A percentile compares a stretch with the other conserved stretches of the same genome.
phyloP scores from a whole-genome alignment of 2,113 vertebrate genomes.

The Misgurnus anguillicaudatus region DNA sequence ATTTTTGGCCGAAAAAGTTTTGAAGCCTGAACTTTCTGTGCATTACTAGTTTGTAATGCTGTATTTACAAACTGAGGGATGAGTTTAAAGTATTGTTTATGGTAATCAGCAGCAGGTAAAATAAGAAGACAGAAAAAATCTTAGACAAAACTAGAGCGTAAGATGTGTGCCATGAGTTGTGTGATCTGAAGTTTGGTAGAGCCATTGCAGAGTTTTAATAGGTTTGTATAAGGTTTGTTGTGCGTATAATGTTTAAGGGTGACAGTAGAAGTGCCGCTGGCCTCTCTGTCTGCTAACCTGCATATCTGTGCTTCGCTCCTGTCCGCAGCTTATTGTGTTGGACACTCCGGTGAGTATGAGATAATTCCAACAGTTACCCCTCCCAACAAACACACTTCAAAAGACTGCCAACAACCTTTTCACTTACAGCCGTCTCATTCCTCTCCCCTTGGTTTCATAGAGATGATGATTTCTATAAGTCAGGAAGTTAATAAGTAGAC shows the following conservation, averaged over 20 bases:
- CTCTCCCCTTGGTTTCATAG: conserved; percentile 23
- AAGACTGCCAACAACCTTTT: background rate
- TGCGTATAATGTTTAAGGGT: conserved; percentile 12
- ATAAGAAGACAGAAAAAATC: background rate
- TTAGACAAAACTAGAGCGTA: background rate
- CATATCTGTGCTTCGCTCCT: conserved; percentile 71
- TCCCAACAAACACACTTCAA: background rate
- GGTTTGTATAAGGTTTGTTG: background rate
- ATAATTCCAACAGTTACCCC: conserved; percentile 46
- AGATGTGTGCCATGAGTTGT: background rate
- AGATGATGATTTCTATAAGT: background rate
- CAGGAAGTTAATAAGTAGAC: conserved; percentile 7
- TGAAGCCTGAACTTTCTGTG: too few relatives aligned
- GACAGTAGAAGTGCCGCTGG: conserved; percentile 27
- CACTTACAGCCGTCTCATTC: background rate
- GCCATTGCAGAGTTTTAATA: background rate
- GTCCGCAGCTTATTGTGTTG: conserved; percentile 91
- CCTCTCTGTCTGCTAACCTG: conserved; percentile 59
- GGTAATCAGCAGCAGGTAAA: background rate
- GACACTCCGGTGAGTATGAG: conserved; percentile 89
- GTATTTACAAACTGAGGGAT: background rate
- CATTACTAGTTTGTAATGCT: too few relatives aligned
- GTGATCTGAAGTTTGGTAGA: background rate
- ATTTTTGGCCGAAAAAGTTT: too few relatives aligned
- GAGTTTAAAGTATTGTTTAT: too few relatives aligned